A percentile compares a stretch with the other conserved stretches of the same genome.
phyloP scores from a whole-genome alignment of 2,888 invertebrate species.

The Leptura quadrifasciata region DNA sequence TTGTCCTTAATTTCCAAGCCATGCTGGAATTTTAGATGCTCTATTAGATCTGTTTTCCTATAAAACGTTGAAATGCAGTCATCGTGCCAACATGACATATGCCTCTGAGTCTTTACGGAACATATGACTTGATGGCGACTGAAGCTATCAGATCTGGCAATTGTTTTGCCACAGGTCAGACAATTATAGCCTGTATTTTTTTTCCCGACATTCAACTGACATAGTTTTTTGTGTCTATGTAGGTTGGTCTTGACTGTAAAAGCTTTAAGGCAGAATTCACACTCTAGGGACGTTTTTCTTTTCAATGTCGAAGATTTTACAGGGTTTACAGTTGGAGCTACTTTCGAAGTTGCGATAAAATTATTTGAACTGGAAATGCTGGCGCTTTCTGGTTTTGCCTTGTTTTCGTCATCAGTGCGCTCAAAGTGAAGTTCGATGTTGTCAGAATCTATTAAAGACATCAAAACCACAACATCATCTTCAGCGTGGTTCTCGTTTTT shows the following conservation, averaged over 20 bases:
- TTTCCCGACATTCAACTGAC: background rate
- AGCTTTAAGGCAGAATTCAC: background rate
- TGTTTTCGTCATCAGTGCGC: background rate
- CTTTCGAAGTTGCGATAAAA: background rate
- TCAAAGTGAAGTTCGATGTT: background rate
- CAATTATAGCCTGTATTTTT: background rate
- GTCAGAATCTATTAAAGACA: background rate
- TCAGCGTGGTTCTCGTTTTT: background rate
- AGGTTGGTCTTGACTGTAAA: background rate
- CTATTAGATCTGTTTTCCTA: background rate
- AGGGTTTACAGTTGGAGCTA: background rate
- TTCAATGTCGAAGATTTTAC: background rate
- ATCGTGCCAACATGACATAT: background rate
- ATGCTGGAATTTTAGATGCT: background rate
- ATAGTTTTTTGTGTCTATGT: background rate
- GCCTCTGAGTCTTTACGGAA: background rate
- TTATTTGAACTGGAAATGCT: background rate
- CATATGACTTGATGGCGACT: background rate
- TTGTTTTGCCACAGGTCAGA: background rate
- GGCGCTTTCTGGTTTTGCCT: background rate
- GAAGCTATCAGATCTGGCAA: background rate
- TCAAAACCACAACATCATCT: background rate
- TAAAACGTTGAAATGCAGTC: background rate
- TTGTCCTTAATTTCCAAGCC: background rate
- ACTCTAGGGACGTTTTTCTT: background rate